These are phyloP conservation scores for Bos javanicus DNA, from an alignment of 2,113 vertebrate species.

Conservation along the genomic window DNA sequence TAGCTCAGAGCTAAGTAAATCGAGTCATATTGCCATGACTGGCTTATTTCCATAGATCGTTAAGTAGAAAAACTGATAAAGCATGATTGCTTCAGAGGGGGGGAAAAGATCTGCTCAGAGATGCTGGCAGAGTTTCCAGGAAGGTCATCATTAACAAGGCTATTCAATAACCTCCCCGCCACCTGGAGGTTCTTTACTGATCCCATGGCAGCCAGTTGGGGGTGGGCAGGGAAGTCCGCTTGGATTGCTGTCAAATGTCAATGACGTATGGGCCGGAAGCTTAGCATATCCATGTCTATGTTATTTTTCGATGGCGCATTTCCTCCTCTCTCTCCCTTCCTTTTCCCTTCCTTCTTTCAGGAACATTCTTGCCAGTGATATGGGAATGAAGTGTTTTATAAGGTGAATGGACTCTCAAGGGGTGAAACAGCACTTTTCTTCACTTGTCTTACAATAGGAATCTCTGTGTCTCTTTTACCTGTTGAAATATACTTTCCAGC, in stretches of 20 bases:
- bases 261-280: not conserved
- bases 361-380: not conserved
- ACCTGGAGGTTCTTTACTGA: not conserved
- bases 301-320: not conserved
- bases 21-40: not conserved
- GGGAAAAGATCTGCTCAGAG: not conserved
- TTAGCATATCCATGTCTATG: not conserved
- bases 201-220: not conserved
- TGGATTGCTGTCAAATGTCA: not conserved
- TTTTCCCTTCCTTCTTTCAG: not conserved
- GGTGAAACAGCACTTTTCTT: not conserved
- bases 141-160: not conserved
- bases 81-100: not conserved
- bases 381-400: not conserved
- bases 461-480: not conserved
- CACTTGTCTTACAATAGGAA: not conserved
- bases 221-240: not conserved
- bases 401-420: not conserved
- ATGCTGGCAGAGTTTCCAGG: conserved; percentile 33
- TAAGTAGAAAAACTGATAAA: not conserved
- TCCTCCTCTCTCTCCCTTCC: not conserved
- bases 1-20: conserved; percentile 8
- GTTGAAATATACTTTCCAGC: not conserved
- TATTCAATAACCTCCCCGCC: not conserved
- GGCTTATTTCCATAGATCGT: conserved; percentile 24